phyloP scores from a whole-genome alignment of 2,113 vertebrate genomes.

The Siniperca chuatsi region DNA sequence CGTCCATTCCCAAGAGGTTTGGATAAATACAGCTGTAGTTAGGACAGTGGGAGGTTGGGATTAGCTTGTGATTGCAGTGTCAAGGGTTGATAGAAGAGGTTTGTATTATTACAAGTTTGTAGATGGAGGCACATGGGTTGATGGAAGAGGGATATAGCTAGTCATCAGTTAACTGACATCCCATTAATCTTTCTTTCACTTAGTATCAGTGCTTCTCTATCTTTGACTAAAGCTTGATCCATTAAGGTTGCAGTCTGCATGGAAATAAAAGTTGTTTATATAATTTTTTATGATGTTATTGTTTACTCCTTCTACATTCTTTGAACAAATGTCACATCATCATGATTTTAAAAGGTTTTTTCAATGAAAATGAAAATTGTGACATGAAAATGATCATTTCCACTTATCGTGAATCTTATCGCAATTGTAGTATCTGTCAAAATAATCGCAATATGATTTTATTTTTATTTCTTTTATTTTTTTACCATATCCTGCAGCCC shows the following conservation, averaged over 20 bases:
- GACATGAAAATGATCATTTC: no score
- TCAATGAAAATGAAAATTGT: no score
- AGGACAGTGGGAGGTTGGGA: conserved; percentile 60
- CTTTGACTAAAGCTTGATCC: conserved; percentile 11
- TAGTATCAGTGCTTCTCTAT: conserved; percentile 14
- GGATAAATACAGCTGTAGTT: conserved; percentile 68
- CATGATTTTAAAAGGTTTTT: no score
- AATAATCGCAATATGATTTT: no score
- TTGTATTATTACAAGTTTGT: conserved; percentile 54
- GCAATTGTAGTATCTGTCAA: no score
- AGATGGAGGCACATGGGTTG: conserved; percentile 21
- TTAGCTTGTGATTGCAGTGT: conserved; percentile 65
- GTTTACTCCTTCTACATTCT: conserved; percentile 7
- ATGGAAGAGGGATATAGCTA: conserved; percentile 24
- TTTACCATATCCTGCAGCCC: no score
- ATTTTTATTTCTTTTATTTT: no score
- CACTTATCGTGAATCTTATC: no score
- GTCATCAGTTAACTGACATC: conserved; percentile 29
- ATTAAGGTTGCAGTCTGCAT: neutral
- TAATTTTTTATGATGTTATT: conserved; percentile 6
- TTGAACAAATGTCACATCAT: neutral
- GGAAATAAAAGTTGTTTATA: conserved; percentile 6
- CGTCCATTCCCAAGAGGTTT: conserved; percentile 62
- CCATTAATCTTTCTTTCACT: conserved; percentile 28
- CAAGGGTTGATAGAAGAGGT: conserved; percentile 60